phyloP scores from a whole-genome alignment of 2,113 vertebrate species.

The Sprattus sprattus region DNA sequence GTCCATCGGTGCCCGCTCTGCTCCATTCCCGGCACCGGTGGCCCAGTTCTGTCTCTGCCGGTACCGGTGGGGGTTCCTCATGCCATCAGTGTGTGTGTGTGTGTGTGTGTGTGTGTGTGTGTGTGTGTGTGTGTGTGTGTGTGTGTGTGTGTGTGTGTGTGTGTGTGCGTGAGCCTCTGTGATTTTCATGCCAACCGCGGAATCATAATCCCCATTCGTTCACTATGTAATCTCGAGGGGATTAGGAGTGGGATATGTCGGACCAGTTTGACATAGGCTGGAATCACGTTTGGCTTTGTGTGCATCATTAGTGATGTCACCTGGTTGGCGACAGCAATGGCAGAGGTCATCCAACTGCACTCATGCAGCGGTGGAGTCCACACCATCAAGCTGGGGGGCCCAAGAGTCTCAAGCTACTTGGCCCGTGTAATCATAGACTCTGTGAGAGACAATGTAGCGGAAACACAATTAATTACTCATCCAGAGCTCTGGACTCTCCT shows the following conservation, averaged over 20 bases:
- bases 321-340: not conserved
- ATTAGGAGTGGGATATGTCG: not conserved
- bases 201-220: not conserved
- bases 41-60: constrained; percentile 63
- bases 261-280: not conserved
- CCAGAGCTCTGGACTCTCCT: not conserved
- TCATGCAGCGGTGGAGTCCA: not conserved
- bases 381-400: not conserved
- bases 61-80: constrained; percentile 38
- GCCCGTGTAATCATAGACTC: not conserved
- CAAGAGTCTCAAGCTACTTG: not conserved
- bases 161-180: not conserved
- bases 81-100: not conserved
- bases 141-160: too few species aligned
- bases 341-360: not conserved
- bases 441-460: not conserved
- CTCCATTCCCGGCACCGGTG: constrained; percentile 29
- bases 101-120: too few species aligned
- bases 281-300: not conserved
- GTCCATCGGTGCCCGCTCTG: not conserved
- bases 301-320: not conserved
- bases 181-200: not conserved
- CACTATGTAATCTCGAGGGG: not conserved
- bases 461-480: not conserved
- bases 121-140: not conserved